Evolutionary conservation across 2,113 vertebrate genomes (phyloP).

Genomic region (Nansenia antarctica): DNA sequence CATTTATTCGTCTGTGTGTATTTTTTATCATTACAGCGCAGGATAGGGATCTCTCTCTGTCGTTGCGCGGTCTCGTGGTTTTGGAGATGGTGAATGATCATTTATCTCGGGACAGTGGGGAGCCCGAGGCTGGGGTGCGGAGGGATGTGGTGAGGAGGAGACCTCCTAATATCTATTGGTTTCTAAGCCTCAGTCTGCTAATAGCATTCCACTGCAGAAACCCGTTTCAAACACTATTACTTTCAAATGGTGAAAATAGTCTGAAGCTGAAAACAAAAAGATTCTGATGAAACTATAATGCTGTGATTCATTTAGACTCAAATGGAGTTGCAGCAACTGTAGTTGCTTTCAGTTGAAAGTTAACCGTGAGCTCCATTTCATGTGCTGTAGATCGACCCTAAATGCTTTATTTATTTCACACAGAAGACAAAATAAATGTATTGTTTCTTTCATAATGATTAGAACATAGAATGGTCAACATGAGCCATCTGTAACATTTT

Average conservation of each 20-base stretch:
- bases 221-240: slow-evolving; percentile 13
- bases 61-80: slow-evolving; percentile 7
- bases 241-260: slow-evolving; percentile 14
- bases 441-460: neutral
- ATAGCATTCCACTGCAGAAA: neutral
- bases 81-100: slow-evolving; percentile 16
- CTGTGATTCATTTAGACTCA: neutral
- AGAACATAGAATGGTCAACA: neutral
- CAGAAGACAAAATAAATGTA: neutral
- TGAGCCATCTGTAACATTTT: no score
- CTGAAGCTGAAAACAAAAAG: slow-evolving; percentile 2
- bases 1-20: slow-evolving; percentile 2
- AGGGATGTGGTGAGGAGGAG: neutral
- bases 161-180: no score
- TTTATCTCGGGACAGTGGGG: slow-evolving; percentile 21
- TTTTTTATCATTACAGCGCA: slow-evolving; percentile 8
- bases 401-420: neutral
- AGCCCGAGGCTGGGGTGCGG: neutral
- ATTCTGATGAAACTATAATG: neutral
- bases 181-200: neutral
- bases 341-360: no score
- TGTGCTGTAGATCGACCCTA: neutral
- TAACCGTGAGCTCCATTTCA: no score
- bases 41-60: neutral
- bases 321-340: neutral